Percentiles rank a stretch among this genome's conserved stretches.
These are phyloP conservation scores for Lycocerus yunnanus DNA, from an alignment of 2,888 invertebrate species.

Conservation along the genomic window DNA sequence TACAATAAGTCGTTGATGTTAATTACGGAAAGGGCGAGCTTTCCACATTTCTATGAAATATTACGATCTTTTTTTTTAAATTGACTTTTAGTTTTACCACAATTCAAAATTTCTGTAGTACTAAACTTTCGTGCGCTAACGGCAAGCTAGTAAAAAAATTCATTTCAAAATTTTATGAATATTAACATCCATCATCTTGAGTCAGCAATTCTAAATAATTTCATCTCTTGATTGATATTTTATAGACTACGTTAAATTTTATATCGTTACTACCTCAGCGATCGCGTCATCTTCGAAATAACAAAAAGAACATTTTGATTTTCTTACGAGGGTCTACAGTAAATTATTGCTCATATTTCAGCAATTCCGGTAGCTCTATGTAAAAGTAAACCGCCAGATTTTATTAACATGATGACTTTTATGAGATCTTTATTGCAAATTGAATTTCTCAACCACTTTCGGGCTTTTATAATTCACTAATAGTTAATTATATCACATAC, in stretches of 20 bases:
- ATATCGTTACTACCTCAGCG: background rate
- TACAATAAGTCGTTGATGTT: background rate
- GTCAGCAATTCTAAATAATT: conserved; percentile 28
- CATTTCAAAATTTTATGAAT: conserved; percentile 22
- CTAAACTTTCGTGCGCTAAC: background rate
- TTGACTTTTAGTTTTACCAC: background rate
- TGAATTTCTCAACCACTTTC: conserved; percentile 29
- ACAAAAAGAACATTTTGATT: conserved; percentile 22
- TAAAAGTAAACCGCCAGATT: conserved; percentile 16
- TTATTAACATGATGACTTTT: conserved; percentile 31
- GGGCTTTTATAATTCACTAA: conserved; percentile 28
- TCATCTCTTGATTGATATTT: conserved; percentile 26
- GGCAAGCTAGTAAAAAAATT: background rate
- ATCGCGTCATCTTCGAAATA: background rate
- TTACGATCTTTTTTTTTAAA: background rate
- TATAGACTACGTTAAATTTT: conserved; percentile 7
- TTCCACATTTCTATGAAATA: background rate
- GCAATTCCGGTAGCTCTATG: conserved; percentile 26
- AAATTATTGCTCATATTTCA: conserved; percentile 28
- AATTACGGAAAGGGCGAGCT: background rate
- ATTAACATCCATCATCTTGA: conserved; percentile 21
- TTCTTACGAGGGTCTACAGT: conserved; percentile 10
- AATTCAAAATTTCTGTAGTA: too few species aligned
- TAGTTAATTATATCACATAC: conserved; percentile 17
- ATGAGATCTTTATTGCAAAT: conserved; percentile 35